A percentile compares a stretch with the other conserved stretches of the same genome.
phyloP scores from a whole-genome alignment of 2,888 invertebrate species.

The Dromius quadrimaculatus region DNA sequence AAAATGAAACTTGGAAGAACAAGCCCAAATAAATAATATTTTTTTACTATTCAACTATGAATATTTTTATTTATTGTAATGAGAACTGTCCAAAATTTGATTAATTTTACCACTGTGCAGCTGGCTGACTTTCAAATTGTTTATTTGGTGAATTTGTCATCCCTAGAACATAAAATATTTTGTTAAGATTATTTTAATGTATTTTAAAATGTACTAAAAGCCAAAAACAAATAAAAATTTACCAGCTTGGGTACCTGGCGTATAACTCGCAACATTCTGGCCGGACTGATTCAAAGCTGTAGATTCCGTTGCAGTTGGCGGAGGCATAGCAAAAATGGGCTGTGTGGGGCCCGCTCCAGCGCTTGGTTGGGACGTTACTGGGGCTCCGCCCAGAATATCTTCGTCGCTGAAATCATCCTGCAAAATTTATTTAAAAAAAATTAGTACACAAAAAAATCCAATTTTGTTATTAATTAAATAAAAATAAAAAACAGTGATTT shows the following conservation, averaged over 20 bases:
- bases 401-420: slow-evolving; percentile 65
- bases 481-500: too few species aligned
- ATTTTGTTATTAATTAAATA: too few species aligned
- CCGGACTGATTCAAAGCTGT: slow-evolving; percentile 75
- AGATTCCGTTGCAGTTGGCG: slow-evolving; percentile 72
- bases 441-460: slow-evolving; percentile 2
- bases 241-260: slow-evolving; percentile 63
- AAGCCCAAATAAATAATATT: too few species aligned
- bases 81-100: slow-evolving; percentile 2
- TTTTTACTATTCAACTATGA: slow-evolving; percentile 48
- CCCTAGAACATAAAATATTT: slow-evolving; percentile 53
- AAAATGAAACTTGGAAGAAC: slow-evolving; percentile 11
- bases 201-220: not conserved
- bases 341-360: slow-evolving; percentile 67
- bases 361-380: slow-evolving; percentile 67
- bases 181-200: not conserved
- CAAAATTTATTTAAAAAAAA: slow-evolving; percentile 52
- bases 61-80: slow-evolving; percentile 35
- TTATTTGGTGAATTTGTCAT: slow-evolving; percentile 60
- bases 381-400: slow-evolving; percentile 57
- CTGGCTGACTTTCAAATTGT: slow-evolving; percentile 53
- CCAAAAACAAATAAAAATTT: slow-evolving; percentile 1
- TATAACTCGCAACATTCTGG: slow-evolving; percentile 66
- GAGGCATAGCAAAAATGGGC: slow-evolving; percentile 77
- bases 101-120: slow-evolving; percentile 44